These are phyloP conservation scores for Drosophila picticornis DNA, from an alignment of 2,888 invertebrate species.

Conservation along the genomic window DNA sequence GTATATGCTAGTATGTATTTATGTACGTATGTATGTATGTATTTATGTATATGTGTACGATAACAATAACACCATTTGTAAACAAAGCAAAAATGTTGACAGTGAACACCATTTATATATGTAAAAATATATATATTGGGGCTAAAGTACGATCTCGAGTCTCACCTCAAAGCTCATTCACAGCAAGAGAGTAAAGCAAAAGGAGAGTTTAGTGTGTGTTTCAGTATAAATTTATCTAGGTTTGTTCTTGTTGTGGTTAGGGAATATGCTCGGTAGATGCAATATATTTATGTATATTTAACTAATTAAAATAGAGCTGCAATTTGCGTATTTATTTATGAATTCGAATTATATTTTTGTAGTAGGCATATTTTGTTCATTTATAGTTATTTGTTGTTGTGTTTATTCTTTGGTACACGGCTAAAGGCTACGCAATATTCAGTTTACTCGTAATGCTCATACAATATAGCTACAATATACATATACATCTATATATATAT, in stretches of 20 bases:
- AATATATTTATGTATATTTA: conserved; percentile 65
- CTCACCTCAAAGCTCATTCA: conserved; percentile 47
- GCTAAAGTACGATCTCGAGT: conserved; percentile 6
- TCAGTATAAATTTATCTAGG: conserved; percentile 43
- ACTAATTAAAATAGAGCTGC: conserved; percentile 70
- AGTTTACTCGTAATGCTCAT: conserved; percentile 43
- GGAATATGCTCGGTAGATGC: conserved; percentile 25
- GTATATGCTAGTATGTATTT: conserved; percentile 2
- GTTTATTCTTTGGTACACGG: conserved; percentile 71
- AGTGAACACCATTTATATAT: conserved; percentile 14
- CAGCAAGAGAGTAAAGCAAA: conserved; percentile 29
- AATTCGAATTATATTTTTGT: conserved; percentile 21
- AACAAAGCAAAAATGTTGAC: conserved; percentile 10
- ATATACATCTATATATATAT: conserved; percentile 23
- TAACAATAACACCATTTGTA: conserved; percentile 61
- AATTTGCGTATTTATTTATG: conserved; percentile 39
- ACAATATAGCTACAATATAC: conserved; percentile 56
- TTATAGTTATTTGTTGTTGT: conserved; percentile 23
- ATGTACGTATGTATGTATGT: conserved; percentile 1
- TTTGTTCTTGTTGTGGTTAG: neutral
- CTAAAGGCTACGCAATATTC: conserved; percentile 72
- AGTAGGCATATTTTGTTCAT: conserved; percentile 38
- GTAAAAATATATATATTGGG: neutral
- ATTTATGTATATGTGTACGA: conserved; percentile 32
- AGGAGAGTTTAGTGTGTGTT: conserved; percentile 3